Conservation (phyloP, 2,797 vertebrate genomes). For the Scolopax bukidnonensis region DNA sequence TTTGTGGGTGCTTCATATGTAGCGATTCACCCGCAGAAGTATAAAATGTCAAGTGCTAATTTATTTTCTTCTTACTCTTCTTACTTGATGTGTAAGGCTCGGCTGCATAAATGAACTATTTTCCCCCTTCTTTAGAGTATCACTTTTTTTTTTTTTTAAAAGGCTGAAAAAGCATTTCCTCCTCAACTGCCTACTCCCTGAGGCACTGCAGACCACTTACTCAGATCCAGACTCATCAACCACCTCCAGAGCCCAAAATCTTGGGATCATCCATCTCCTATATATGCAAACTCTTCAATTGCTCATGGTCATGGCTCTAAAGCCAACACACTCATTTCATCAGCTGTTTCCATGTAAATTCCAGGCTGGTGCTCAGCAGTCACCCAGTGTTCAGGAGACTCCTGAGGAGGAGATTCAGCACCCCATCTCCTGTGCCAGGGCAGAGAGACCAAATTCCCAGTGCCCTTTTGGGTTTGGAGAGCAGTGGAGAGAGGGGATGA, state of each 20-base stretch:
- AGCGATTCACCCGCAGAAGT: not conserved
- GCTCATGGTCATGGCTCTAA: not conserved
- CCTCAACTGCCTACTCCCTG: not conserved
- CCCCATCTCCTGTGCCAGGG: not conserved
- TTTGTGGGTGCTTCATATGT: conserved; percentile 2
- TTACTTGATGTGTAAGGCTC: not conserved
- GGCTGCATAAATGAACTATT: not conserved
- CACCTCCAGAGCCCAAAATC: not conserved
- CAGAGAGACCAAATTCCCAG: not conserved
- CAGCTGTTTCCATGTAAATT: rapidly evolving
- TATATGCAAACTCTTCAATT: not conserved
- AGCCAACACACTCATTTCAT: not conserved
- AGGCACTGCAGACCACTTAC: not conserved
- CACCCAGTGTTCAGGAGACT: not conserved
- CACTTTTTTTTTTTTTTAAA: not conserved
- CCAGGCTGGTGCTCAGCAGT: not conserved
- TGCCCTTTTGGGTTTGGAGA: not conserved
- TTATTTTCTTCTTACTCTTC: conserved; percentile 4
- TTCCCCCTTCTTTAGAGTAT: not conserved
- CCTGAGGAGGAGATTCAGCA: rapidly evolving
- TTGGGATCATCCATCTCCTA: not conserved
- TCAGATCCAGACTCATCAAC: not conserved
- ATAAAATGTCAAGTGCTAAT: not conserved
- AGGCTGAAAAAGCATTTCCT: not conserved
- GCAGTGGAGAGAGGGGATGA: not conserved